phyloP scores from a whole-genome alignment of 1,140 invertebrate species.

The Drosophila sucinea region DNA sequence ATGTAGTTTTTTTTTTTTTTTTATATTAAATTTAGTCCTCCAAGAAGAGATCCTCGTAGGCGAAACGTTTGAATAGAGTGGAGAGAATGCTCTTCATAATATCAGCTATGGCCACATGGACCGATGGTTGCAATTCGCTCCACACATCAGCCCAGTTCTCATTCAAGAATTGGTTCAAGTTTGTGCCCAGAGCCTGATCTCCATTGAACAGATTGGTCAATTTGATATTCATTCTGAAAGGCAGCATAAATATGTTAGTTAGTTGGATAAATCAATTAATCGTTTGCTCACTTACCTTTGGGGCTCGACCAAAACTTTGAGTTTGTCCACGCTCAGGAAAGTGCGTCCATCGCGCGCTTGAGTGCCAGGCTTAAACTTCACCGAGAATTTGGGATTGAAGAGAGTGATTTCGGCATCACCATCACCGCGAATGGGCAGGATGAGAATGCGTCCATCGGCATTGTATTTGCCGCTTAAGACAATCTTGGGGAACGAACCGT shows the following conservation, averaged over 20 bases:
- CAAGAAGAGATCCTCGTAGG: slow-evolving; percentile 76
- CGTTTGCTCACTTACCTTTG: slow-evolving; percentile 56
- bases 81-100: slow-evolving; percentile 84
- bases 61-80: slow-evolving; percentile 73
- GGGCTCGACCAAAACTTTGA: slow-evolving; percentile 77
- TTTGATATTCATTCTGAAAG: slow-evolving; percentile 85
- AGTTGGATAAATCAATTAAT: neutral
- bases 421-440: slow-evolving; percentile 78
- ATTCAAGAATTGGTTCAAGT: slow-evolving; percentile 86
- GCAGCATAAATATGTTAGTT: neutral
- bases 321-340: slow-evolving; percentile 69
- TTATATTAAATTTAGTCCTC: slow-evolving; percentile 45
- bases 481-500: slow-evolving; percentile 73
- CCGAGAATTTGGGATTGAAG: slow-evolving; percentile 74
- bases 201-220: slow-evolving; percentile 89
- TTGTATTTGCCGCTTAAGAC: slow-evolving; percentile 71
- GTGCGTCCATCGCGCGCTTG: slow-evolving; percentile 64
- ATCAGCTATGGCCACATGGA: slow-evolving; percentile 85
- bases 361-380: slow-evolving; percentile 75
- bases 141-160: slow-evolving; percentile 86
- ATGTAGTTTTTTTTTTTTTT: neutral
- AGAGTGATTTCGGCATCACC: slow-evolving; percentile 79
- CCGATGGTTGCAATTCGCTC: slow-evolving; percentile 85
- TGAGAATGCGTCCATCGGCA: slow-evolving; percentile 77
- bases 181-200: slow-evolving; percentile 86